Conservation (phyloP, 1,140 invertebrate species). For the Heliconius nattereri region DNA sequence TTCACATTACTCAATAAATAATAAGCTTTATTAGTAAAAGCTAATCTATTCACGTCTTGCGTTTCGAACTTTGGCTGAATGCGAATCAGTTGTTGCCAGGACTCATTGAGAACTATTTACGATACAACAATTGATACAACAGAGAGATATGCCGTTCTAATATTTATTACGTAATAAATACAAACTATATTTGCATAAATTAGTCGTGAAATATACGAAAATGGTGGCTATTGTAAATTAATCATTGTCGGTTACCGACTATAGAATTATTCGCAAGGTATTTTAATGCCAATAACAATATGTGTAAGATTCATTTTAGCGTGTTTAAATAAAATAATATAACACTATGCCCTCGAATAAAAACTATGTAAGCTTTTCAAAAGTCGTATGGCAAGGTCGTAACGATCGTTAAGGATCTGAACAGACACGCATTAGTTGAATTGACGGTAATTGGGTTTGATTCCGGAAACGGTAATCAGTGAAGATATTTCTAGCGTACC, state of each 20-base stretch:
- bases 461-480: neutral
- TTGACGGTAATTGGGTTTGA: conserved; percentile 7
- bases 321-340: neutral
- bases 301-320: neutral
- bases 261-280: too few relatives aligned
- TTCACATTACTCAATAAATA: neutral
- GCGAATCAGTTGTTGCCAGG: conserved; percentile 1
- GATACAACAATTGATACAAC: neutral
- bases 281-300: neutral
- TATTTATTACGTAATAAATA: conserved; percentile 2
- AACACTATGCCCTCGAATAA: conserved; percentile 6
- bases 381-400: conserved; percentile 22
- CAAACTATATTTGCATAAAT: conserved; percentile 1
- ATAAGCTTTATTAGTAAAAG: conserved; percentile 2
- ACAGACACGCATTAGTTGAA: neutral
- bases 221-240: conserved; percentile 38
- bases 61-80: neutral
- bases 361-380: conserved; percentile 18
- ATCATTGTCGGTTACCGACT: conserved; percentile 26
- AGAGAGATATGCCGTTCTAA: neutral
- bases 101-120: conserved; percentile 8
- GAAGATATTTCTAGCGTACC: neutral
- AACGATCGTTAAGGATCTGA: neutral
- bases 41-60: neutral
- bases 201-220: neutral